Base-by-base conservation (phyloP, 37 sponge, comb jelly and placozoan species). In the Mnemiopsis leidyi region DNA sequence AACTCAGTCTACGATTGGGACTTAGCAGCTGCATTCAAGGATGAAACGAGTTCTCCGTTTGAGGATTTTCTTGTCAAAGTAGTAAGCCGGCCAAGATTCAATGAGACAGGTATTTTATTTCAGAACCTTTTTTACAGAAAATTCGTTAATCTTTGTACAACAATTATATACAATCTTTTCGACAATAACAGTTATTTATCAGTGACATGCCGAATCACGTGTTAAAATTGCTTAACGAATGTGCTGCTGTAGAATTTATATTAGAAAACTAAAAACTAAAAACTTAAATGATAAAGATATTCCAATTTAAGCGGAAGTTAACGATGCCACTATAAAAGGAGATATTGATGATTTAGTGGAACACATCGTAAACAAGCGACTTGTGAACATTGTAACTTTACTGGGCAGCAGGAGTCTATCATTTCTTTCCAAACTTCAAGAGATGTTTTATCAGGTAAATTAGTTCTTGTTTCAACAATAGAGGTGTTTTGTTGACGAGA, bases 1-100 rank as follows among this genome's bases (percentile, higher is more conserved):
- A 33, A 39, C 39, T 85, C 90, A 85, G 90, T 85, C 26, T 85
- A 85, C 61, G n/a, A 40, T 25, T 1, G 21, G 90, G 61, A 85
- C 3, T 25, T 85, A n/a, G 61, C 18, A 33, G 90, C 38, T 33
- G 36, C 29, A 61, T 39, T 85, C n/a, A 37, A 40, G 48, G 61
- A 25, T 37, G 90, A 85, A 26, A 85, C 90, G 0, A 61, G 30
- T 5, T 35, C 38, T 20, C 24, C 32, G 7, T 40, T 85, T n/a
- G 30, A 85, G 48, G 36, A 35, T 26, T 85, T 85, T 61, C 90
- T 85, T 2, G 40, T 85, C 28, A 25, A 40, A 25, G 61, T 85
- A 0, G 48, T 85, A 0, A 25, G 39, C 61, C 39, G 90, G 3
- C 29, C 61, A 1, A 37, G 25, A 61, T 40, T 85, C 61, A 85